These are phyloP conservation scores for Lucilia sericata DNA, from an alignment of 1,140 invertebrate genomes.

Conservation along the genomic window DNA sequence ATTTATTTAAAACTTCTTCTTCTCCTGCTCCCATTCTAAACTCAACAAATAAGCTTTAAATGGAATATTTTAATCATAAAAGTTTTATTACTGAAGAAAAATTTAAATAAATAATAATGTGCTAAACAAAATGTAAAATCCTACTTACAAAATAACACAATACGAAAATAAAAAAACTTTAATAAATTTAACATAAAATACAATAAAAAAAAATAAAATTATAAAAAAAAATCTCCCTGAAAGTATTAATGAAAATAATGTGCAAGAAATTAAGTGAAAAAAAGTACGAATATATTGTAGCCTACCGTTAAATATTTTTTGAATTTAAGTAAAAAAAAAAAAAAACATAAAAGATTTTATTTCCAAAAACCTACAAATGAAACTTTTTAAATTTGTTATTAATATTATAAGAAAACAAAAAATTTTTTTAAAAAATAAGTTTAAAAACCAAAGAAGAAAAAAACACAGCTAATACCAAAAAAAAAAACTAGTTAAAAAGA, in stretches of 20 bases:
- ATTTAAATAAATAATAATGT: background rate
- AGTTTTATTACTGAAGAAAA: background rate
- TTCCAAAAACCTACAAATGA: background rate
- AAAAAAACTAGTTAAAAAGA: background rate
- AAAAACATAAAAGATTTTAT: background rate
- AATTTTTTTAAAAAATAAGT: slow-evolving; percentile 7
- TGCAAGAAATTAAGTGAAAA: background rate
- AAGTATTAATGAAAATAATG: background rate
- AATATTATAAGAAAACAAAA: slow-evolving; percentile 1
- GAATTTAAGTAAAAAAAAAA: background rate
- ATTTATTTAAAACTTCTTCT: background rate
- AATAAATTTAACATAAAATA: background rate
- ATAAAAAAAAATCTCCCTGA: background rate
- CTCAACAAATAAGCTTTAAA: slow-evolving; percentile 11
- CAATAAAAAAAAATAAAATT: no score
- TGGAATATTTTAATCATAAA: background rate
- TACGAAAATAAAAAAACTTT: background rate
- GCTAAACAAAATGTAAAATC: background rate
- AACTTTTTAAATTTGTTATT: slow-evolving; percentile 7
- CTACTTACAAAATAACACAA: background rate
- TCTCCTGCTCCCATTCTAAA: background rate
- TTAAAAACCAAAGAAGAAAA: background rate
- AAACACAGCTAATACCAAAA: slow-evolving; percentile 41
- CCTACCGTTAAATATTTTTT: slow-evolving; percentile 37
- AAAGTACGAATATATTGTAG: slow-evolving; percentile 24